A percentile compares a stretch with the other conserved stretches of the same genome.
phyloP scores from a whole-genome alignment of 2,797 vertebrate genomes.

The Vultur gryphus region DNA sequence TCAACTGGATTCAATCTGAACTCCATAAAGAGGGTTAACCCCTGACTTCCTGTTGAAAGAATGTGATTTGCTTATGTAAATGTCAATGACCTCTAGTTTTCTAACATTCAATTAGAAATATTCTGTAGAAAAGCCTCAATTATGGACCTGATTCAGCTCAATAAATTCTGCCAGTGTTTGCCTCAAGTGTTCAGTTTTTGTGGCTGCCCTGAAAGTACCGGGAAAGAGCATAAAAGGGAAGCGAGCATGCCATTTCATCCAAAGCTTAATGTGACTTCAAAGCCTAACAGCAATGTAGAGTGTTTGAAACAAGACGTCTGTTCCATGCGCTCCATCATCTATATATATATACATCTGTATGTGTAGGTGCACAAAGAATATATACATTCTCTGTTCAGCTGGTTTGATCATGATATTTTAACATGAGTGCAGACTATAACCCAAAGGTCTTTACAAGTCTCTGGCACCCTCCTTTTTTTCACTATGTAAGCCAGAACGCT shows the following conservation, averaged over 20 bases:
- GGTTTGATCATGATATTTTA: not conserved
- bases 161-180: not conserved
- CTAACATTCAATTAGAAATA: not conserved
- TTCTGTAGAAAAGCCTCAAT: not conserved
- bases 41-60: not conserved
- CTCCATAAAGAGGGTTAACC: not conserved
- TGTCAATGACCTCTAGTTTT: not conserved
- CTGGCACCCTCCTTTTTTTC: not conserved
- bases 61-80: not conserved
- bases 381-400: not conserved
- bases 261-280: not conserved
- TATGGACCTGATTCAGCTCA: not conserved
- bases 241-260: not conserved
- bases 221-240: not conserved
- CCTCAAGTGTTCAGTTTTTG: not conserved
- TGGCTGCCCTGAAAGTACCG: not conserved
- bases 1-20: not conserved
- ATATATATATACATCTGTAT: too few relatives aligned
- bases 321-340: not conserved
- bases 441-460: not conserved
- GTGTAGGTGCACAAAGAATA: not conserved
- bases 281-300: not conserved
- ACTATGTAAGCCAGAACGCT: not conserved
- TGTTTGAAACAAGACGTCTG: not conserved
- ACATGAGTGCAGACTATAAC: not conserved